Evolutionary conservation across 2,888 invertebrate genomes (phyloP), one percentile per base, ranked within the genome.

Genomic region (Tachina grossa): DNA sequence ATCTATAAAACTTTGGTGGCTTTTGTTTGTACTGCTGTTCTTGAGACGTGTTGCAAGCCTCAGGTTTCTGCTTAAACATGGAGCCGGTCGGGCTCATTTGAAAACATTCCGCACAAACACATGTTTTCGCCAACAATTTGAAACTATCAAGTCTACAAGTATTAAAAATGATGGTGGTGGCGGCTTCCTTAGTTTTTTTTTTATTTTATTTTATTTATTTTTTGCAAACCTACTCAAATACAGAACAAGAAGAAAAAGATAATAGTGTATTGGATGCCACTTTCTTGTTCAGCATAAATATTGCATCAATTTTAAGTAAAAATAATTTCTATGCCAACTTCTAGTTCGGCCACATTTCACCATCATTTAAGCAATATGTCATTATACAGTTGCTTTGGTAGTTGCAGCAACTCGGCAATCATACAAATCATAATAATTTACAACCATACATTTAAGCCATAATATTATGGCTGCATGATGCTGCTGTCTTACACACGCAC

Each of bases 371-470:
- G 88, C 90, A 89, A 91, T 91, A 89, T 91, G 90, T 91, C 91
- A 91, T 91, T 91, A 91, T 88, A 88, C 89, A 89, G 90, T 90
- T 91, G 90, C 89, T 86, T 71, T 31, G 6, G 31, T 6, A 31
- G 31, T 22, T 51, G 43, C 88, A 86, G 88, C 76, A 88, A 88
- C 87, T 63, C 39, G 51, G 76, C 79, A 83, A 89, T 89, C 88
- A 89, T 90, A 90, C 90, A 91, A 90, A 91, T 91, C 90, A 90
- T 90, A 90, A 90, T 91, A 91, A 91, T 91, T 91, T 90, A 91
- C 90, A 89, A 89, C 88, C 88, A 89, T 89, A 90, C 90, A 90
- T 90, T 90, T 90, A 88, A 75, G 57, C 82, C 75, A 85, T 85
- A 79, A 80, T 82, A 78, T 85, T 85, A 75, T 81, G 72, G 74